Evolutionary conservation across 2,888 invertebrate genomes (phyloP), one percentile per base, ranked within the genome.

Genomic region (Hydroisotoma schaefferi): DNA sequence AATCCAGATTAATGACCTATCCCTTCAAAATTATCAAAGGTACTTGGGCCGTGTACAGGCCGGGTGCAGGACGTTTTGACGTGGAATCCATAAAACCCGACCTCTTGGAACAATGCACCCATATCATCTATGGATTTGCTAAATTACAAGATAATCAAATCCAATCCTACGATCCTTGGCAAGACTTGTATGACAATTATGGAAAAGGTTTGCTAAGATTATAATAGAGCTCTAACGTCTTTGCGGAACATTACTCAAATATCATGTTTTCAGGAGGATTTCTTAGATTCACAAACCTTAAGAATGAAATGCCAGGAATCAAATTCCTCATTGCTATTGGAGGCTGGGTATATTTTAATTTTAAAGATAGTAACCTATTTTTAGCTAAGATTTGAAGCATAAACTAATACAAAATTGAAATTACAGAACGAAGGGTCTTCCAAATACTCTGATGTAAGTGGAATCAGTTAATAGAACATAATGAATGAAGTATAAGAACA

Each of bases 101-200:
- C 59, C 68, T 77, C 1, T n/a, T n/a, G n/a, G n/a, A n/a, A n/a
- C n/a, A n/a, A n/a, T 77, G 77, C 67, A 76, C 76, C 3, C 76
- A 76, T 67, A 44, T 75, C 20, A 71, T 76, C 53, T 77, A 75
- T 59, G 75, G 74, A 18, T 77, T 77, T 60, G 74, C 75, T 15
- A 61, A 61, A 49, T 23, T 64, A 48, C 53, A 69, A 25, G 73
- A 74, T 57, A 74, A 74, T 57, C 72, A 63, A 56, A 75, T 76
- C 18, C 61, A 69, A 8, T 65, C 74, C 23, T 68, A 75, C 5
- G 76, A 76, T 57, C 73, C 75, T 8, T 76, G 74, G 61, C 61
- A 75, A 52, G 77, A 77, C 61, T 60, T 76, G 25, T 69, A 71
- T 29, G 75, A 75, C 22, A 70, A 75, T 55, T 74, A 72, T 52